These are phyloP conservation scores for Brachionus sp. DNA, from an alignment of 1,140 invertebrate species.

Conservation along the genomic window DNA sequence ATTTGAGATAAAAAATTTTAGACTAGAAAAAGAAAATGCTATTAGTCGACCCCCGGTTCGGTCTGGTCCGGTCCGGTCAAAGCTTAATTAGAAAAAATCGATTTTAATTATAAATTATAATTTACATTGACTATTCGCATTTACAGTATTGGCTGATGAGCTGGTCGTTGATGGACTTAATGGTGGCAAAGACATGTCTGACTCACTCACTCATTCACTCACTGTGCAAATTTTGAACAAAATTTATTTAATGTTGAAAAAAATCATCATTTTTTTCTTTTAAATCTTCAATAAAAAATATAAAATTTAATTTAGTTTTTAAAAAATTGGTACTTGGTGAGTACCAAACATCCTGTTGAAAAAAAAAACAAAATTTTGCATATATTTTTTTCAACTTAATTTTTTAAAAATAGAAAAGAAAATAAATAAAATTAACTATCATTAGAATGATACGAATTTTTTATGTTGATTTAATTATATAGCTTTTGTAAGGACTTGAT, in stretches of 20 bases:
- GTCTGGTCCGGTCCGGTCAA: background rate
- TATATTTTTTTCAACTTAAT: background rate
- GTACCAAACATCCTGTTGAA: background rate
- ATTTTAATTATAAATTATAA: slow-evolving; percentile 27
- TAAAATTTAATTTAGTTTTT: background rate
- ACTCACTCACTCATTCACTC: background rate
- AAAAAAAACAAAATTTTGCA: background rate
- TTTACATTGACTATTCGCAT: slow-evolving; percentile 31
- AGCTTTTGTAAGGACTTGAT: background rate
- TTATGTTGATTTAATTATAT: slow-evolving; percentile 18
- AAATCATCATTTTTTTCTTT: background rate
- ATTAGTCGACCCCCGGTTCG: background rate
- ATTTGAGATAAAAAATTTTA: background rate
- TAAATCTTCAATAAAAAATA: background rate
- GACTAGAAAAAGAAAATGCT: background rate
- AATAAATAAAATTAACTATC: background rate
- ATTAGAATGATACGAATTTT: slow-evolving; percentile 18
- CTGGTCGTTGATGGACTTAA: background rate
- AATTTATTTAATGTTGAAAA: background rate
- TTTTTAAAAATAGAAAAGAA: background rate
- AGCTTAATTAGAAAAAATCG: background rate
- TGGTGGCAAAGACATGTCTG: background rate
- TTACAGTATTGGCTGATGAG: background rate
- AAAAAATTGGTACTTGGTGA: background rate
- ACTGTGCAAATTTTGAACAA: background rate